These are phyloP conservation scores for Lates japonicus DNA, from an alignment of 2,797 vertebrate genomes.

Conservation along the genomic window DNA sequence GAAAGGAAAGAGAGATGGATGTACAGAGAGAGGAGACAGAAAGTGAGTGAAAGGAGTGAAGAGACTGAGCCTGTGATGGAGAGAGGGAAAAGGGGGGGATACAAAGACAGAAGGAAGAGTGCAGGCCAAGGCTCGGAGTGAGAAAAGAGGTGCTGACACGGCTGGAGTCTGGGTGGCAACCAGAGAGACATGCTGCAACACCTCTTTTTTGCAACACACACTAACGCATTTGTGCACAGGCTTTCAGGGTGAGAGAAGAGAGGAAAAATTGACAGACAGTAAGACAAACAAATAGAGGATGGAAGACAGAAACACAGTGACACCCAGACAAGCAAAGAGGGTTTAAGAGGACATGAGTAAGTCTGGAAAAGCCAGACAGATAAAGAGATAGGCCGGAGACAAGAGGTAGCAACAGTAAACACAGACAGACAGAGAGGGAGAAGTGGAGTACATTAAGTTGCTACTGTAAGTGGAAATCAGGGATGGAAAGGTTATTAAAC, in stretches of 20 bases:
- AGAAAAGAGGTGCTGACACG: conserved; percentile 46
- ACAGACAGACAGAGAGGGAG: conserved; percentile 32
- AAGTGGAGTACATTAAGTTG: conserved; percentile 40
- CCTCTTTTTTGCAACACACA: conserved; percentile 36
- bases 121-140: conserved; percentile 7
- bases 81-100: neutral
- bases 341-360: conserved; percentile 33
- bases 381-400: conserved; percentile 50
- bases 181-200: conserved; percentile 30
- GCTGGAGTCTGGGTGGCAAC: conserved; percentile 31
- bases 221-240: conserved; percentile 14
- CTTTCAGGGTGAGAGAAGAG: neutral
- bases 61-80: neutral
- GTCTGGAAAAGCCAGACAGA: conserved; percentile 49
- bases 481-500: conserved; percentile 61
- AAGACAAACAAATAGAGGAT: conserved; percentile 16
- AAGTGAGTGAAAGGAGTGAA: conserved; percentile 4
- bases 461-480: conserved; percentile 56
- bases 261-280: conserved; percentile 13
- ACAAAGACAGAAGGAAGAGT: conserved; percentile 26
- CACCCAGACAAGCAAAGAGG: conserved; percentile 12
- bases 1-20: conserved; percentile 5
- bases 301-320: conserved; percentile 13
- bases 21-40: neutral
- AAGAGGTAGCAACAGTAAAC: conserved; percentile 52